A percentile compares a stretch with the other conserved stretches of the same genome.
phyloP scores from a whole-genome alignment of 2,797 vertebrate species.

The Dipus sagitta region DNA sequence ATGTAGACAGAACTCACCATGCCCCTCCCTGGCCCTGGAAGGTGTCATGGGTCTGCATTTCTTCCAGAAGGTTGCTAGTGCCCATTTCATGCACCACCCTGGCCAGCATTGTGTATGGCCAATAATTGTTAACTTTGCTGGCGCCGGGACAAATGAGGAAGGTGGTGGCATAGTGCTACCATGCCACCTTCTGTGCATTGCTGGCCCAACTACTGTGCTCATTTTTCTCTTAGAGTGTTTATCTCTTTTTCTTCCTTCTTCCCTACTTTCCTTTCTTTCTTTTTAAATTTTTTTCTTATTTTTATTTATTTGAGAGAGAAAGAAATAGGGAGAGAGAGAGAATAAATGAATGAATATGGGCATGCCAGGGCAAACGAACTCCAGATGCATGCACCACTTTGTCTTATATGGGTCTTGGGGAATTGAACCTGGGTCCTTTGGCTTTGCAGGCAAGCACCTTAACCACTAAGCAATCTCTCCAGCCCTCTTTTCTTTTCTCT shows the following conservation, averaged over 20 bases:
- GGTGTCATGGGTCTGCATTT: neutral
- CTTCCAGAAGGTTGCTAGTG: neutral
- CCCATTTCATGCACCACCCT: neutral
- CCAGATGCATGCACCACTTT: too few relatives aligned
- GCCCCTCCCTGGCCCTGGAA: neutral
- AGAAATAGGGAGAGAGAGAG: too few relatives aligned
- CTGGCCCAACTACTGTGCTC: neutral
- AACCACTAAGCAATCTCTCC: too few relatives aligned
- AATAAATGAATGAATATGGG: too few relatives aligned
- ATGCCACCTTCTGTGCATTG: slow-evolving; percentile 15
- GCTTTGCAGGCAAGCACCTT: too few relatives aligned
- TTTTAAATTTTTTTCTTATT: too few relatives aligned
- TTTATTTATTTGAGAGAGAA: too few relatives aligned
- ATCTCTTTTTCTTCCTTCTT: neutral
- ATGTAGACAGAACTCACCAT: neutral
- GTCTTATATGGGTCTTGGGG: too few relatives aligned
- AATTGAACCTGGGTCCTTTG: too few relatives aligned
- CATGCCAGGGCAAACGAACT: too few relatives aligned
- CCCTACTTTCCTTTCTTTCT: too few relatives aligned
- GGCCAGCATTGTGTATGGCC: neutral
- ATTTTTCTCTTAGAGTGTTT: slow-evolving; percentile 10
- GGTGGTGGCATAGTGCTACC: neutral
- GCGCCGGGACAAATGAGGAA: neutral
- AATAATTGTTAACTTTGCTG: neutral
- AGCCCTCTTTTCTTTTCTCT: too few relatives aligned